phyloP scores from a whole-genome alignment of 2,888 invertebrate species.

The Achlya flavicornis region DNA sequence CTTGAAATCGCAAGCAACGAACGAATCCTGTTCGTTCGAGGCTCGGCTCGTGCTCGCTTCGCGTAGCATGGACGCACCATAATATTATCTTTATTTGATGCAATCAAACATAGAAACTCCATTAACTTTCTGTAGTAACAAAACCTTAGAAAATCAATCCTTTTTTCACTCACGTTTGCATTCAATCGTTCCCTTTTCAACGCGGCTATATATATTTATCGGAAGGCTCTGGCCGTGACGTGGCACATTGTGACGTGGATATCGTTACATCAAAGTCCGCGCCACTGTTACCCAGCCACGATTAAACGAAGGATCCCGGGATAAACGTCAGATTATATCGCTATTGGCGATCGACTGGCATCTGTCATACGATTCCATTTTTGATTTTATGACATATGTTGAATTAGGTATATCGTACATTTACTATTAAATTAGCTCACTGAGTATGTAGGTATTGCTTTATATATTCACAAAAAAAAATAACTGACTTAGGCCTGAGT shows the following conservation, averaged over 20 bases:
- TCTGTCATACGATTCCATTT: background rate
- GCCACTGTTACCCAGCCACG: background rate
- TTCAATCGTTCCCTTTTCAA: background rate
- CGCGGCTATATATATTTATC: constrained; percentile 1
- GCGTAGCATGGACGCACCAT: too few relatives aligned
- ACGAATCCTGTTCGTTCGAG: too few relatives aligned
- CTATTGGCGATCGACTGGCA: background rate
- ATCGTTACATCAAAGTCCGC: background rate
- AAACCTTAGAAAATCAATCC: background rate
- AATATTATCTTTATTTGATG: too few relatives aligned
- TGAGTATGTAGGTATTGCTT: too few relatives aligned
- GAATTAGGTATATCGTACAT: too few relatives aligned
- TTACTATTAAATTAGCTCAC: too few relatives aligned
- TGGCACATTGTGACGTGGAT: constrained; percentile 5
- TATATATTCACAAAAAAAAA: too few relatives aligned
- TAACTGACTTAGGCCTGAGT: too few relatives aligned
- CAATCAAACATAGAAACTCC: too few relatives aligned
- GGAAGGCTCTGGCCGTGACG: background rate
- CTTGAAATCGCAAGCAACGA: too few relatives aligned
- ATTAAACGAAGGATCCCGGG: background rate
- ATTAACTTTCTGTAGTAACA: too few relatives aligned
- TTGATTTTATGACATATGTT: background rate
- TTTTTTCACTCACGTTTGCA: background rate
- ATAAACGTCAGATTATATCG: constrained; percentile 3
- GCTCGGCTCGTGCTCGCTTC: too few relatives aligned